Conservation (phyloP, 2,888 invertebrate species). For the Platypus cylindrus region DNA sequence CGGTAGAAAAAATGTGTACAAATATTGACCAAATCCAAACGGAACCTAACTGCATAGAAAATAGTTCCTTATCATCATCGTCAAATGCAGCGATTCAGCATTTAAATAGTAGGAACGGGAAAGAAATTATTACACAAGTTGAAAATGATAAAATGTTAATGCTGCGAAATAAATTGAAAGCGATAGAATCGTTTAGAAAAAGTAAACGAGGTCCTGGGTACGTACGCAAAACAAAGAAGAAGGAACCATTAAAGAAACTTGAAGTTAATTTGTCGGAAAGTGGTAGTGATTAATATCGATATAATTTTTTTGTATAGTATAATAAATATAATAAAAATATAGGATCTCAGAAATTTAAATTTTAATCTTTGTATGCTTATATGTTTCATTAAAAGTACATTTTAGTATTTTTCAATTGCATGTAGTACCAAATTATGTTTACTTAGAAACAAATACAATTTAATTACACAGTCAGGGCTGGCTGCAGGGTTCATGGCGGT, state of each 20-base stretch:
- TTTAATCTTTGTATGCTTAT: too few species aligned
- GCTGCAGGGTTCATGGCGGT: too few species aligned
- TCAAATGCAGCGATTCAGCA: too few species aligned
- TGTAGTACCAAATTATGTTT: too few species aligned
- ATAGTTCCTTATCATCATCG: background rate
- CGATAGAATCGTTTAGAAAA: conserved; percentile 60
- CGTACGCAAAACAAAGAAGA: conserved; percentile 37
- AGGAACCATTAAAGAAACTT: conserved; percentile 38
- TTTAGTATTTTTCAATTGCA: too few species aligned
- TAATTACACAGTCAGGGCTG: too few species aligned
- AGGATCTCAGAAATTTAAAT: background rate
- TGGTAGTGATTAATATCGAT: conserved; percentile 11
- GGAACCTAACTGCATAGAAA: background rate
- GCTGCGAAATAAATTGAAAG: conserved; percentile 57
- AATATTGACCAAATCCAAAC: too few species aligned
- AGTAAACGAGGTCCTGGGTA: conserved; percentile 48
- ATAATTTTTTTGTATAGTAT: background rate
- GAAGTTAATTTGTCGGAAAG: conserved; percentile 54
- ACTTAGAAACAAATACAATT: too few species aligned
- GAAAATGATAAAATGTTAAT: conserved; percentile 52
- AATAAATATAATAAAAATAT: background rate
- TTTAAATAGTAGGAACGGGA: too few species aligned
- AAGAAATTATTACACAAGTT: conserved; percentile 61
- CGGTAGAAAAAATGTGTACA: too few species aligned
- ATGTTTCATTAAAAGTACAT: too few species aligned